Conservation (phyloP, 2,113 vertebrate genomes). For the Rhodinocichla rosea region DNA sequence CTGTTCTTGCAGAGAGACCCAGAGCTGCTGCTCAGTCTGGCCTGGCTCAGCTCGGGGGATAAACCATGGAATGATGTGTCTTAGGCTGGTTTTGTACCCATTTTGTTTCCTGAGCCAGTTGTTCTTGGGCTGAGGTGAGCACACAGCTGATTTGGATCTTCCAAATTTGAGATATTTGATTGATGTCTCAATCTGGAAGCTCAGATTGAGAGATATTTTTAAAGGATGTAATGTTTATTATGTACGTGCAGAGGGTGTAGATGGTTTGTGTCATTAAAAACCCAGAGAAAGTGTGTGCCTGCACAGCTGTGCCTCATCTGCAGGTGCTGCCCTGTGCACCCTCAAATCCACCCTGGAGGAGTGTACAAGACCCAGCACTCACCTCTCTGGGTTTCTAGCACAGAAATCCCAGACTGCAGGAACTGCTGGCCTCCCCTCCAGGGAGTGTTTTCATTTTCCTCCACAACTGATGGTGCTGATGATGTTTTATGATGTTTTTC, state of each 20-base stretch:
- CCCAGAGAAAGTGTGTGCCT: background rate
- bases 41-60: fast-evolving
- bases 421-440: fast-evolving
- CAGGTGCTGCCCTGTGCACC: background rate
- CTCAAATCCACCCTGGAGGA: background rate
- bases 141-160: no score
- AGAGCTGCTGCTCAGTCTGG: background rate
- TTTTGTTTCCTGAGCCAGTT: background rate
- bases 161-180: no score
- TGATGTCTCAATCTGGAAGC: background rate
- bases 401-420: background rate
- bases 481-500: background rate
- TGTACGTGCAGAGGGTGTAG: fast-evolving
- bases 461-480: background rate
- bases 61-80: fast-evolving
- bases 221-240: background rate
- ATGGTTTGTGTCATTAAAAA: background rate
- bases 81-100: background rate
- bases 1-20: background rate
- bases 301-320: background rate
- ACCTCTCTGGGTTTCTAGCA: background rate
- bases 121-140: background rate
- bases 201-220: background rate
- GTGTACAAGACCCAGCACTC: fast-evolving
- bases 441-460: background rate